These are phyloP conservation scores for Thunnus thynnus DNA, from an alignment of 2,113 vertebrate genomes.

Conservation along the genomic window DNA sequence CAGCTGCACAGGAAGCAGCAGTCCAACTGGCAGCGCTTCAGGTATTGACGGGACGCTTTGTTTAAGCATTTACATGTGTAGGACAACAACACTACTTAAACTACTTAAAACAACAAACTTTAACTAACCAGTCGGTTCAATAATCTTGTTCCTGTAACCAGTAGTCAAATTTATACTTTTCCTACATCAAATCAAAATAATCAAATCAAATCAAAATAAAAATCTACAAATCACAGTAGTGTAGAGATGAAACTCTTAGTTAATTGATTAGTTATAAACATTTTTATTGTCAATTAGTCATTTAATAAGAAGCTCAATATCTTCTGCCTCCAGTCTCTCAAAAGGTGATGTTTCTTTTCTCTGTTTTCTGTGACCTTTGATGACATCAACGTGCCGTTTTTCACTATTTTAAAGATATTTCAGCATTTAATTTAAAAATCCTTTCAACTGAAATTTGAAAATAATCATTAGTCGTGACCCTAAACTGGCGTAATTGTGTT, in stretches of 20 bases:
- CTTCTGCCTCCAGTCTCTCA: too few species aligned
- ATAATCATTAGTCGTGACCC: neutral
- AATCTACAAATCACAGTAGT: too few species aligned
- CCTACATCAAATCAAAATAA: too few species aligned
- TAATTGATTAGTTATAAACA: too few species aligned
- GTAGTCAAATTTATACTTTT: too few species aligned
- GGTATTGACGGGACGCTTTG: slow-evolving; percentile 10
- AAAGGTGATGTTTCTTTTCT: too few species aligned
- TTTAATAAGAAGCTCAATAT: neutral
- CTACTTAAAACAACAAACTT: neutral
- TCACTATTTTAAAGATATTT: neutral
- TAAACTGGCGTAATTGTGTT: neutral
- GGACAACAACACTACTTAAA: neutral
- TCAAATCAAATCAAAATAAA: too few species aligned
- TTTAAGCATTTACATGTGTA: neutral
- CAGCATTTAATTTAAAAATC: neutral
- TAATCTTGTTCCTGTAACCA: too few species aligned
- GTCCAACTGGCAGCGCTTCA: slow-evolving; percentile 16
- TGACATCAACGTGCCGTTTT: neutral
- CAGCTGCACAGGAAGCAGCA: slow-evolving; percentile 1
- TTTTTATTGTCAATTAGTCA: neutral
- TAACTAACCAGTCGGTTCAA: neutral
- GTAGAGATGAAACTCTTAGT: too few species aligned
- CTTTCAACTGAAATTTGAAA: neutral
- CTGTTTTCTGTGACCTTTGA: neutral